Conservation (phyloP, 1,140 invertebrate genomes). For the Drosophila kikkawai region DNA sequence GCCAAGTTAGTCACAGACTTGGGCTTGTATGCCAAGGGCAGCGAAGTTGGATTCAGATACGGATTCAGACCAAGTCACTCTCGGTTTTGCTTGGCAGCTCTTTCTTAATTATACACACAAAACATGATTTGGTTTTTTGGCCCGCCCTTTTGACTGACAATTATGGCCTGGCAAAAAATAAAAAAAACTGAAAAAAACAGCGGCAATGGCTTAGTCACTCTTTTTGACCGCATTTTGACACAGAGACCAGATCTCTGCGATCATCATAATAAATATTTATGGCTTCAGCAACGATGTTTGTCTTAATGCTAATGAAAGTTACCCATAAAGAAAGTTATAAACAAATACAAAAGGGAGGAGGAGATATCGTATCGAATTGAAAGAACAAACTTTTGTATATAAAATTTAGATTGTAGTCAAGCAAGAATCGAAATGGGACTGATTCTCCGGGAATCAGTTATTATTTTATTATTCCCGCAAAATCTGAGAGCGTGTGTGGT, state of each 20-base stretch:
- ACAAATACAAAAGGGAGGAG: not conserved
- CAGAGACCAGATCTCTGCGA: constrained; percentile 22
- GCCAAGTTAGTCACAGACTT: constrained; percentile 69
- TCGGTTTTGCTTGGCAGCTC: constrained; percentile 51
- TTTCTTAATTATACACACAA: constrained; percentile 59
- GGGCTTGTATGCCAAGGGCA: constrained; percentile 74
- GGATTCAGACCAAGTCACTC: constrained; percentile 28
- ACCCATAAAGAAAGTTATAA: constrained; percentile 68
- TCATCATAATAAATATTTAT: constrained; percentile 73
- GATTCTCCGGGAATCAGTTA: constrained; percentile 16
- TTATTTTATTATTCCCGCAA: constrained; percentile 23
- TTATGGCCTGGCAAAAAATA: constrained; percentile 17
- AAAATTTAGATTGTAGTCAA: constrained; percentile 71
- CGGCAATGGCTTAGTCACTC: constrained; percentile 61
- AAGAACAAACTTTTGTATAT: constrained; percentile 24
- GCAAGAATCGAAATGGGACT: constrained; percentile 44
- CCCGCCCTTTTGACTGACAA: constrained; percentile 40
- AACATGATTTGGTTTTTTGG: constrained; percentile 30
- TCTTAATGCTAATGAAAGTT: constrained; percentile 51
- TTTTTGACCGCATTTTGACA: constrained; percentile 54
- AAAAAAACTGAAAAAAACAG: constrained; percentile 14
- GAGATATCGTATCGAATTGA: not conserved
- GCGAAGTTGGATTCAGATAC: constrained; percentile 22
- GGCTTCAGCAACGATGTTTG: constrained; percentile 22
- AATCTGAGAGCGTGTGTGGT: not conserved